A percentile compares a stretch with the other conserved stretches of the same genome.
phyloP scores from a whole-genome alignment of 2,888 invertebrate species.

The Spisula solida region DNA sequence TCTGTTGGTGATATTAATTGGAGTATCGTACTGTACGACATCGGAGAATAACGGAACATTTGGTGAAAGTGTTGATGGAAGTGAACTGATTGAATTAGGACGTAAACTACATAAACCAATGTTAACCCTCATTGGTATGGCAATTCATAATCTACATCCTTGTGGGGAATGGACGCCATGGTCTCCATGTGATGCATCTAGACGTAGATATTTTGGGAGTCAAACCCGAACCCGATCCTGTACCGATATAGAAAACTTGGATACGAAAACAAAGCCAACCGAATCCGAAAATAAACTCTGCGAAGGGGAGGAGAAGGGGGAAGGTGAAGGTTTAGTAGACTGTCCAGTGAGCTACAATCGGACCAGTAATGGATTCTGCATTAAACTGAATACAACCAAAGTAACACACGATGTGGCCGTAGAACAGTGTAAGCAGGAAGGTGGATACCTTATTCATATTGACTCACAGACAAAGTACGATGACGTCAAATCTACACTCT shows the following conservation, averaged over 20 bases:
- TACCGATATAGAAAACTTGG: neutral
- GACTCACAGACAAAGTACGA: slow-evolving; percentile 3
- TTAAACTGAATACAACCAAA: neutral
- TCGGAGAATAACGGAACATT: slow-evolving; percentile 18
- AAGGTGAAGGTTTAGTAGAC: no score
- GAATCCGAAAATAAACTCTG: neutral
- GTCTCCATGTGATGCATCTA: neutral
- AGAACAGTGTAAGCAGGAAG: neutral
- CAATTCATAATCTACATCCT: slow-evolving; percentile 19
- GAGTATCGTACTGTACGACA: neutral
- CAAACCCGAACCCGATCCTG: slow-evolving; percentile 26
- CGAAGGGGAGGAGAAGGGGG: slow-evolving; percentile 8
- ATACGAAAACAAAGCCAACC: neutral
- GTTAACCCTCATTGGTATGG: slow-evolving; percentile 27
- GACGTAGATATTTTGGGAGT: neutral
- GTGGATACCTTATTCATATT: slow-evolving; percentile 6
- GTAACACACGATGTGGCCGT: neutral
- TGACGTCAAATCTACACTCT: slow-evolving; percentile 8
- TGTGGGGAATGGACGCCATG: slow-evolving; percentile 30
- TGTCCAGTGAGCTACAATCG: neutral
- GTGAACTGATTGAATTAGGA: neutral
- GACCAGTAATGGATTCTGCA: slow-evolving; percentile 16
- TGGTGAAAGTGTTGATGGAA: slow-evolving; percentile 17
- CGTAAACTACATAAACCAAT: neutral
- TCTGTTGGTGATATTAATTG: neutral